Evolutionary conservation across 2,113 vertebrate genomes (phyloP).

Genomic region (Coregonus clupeaformis): DNA sequence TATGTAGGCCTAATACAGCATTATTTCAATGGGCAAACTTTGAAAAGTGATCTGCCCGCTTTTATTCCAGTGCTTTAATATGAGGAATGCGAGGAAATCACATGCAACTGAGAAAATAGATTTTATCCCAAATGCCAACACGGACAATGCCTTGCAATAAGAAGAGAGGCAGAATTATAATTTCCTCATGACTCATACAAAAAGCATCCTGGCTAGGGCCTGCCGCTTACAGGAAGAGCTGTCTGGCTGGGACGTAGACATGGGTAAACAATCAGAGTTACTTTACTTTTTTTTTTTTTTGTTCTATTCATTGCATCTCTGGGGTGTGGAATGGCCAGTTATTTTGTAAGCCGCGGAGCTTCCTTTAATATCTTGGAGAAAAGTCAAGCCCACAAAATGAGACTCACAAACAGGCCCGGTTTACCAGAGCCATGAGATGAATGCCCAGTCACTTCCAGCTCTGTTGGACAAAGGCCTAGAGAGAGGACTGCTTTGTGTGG

Average conservation of each 20-base stretch:
- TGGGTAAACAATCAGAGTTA: not conserved
- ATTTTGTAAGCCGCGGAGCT: constrained; percentile 6
- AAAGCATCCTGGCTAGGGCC: not conserved
- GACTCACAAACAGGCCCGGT: constrained; percentile 12
- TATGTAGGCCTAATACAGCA: not conserved
- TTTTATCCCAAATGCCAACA: not conserved
- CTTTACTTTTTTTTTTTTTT: not conserved
- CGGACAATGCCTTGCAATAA: not conserved
- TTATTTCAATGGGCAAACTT: not conserved
- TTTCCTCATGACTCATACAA: constrained; percentile 15
- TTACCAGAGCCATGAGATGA: constrained; percentile 28
- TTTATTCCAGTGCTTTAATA: not conserved
- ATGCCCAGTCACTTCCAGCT: constrained; percentile 20
- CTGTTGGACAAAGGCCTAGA: not conserved
- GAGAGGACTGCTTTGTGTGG: not conserved
- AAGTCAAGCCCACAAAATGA: constrained; percentile 11
- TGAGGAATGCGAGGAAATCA: not conserved
- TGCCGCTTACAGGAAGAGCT: constrained; percentile 20
- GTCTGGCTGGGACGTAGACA: not conserved
- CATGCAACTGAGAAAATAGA: not conserved
- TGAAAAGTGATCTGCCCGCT: not conserved
- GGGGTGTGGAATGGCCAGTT: constrained; percentile 1
- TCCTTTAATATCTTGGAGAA: not conserved
- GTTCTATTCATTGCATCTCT: not conserved
- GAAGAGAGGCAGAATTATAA: not conserved